A percentile compares a stretch with the other conserved stretches of the same genome.
Evolutionary conservation across 2,888 invertebrate species (phyloP).

Genomic region (Luperina nickerlii): DNA sequence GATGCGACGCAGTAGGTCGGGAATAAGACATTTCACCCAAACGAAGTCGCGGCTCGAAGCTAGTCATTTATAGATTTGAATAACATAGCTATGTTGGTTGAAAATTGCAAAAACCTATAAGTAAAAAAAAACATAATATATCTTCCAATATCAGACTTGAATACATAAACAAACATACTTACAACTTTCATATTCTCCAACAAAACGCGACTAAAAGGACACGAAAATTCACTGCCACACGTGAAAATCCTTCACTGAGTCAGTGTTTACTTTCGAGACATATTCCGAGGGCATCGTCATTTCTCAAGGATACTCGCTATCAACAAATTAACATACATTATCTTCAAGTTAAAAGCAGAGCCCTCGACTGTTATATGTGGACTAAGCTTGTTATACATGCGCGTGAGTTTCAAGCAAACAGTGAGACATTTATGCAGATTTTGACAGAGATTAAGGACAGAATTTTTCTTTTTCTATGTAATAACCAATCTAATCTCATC

Average conservation of each 20-base stretch:
- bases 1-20: too few relatives aligned
- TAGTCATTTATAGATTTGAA: background rate
- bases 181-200: conserved; percentile 43
- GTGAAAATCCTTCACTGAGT: conserved; percentile 58
- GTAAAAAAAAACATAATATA: background rate
- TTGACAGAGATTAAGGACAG: background rate
- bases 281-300: conserved; percentile 50
- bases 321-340: conserved; percentile 76
- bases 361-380: conserved; percentile 70
- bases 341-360: conserved; percentile 70
- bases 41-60: background rate
- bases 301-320: conserved; percentile 69
- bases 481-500: too few relatives aligned
- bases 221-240: conserved; percentile 46
- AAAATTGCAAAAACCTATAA: background rate
- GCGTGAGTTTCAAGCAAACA: conserved; percentile 18
- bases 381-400: conserved; percentile 35
- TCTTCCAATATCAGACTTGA: background rate
- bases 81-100: background rate
- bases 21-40: background rate
- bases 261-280: conserved; percentile 56
- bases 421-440: conserved; percentile 9
- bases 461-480: background rate
- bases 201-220: conserved; percentile 27
- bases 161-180: conserved; percentile 1